Evolutionary conservation across 1,140 invertebrate genomes (phyloP), one percentile per base, ranked within the genome.

Genomic region (Anoplolepis gracilipes): DNA sequence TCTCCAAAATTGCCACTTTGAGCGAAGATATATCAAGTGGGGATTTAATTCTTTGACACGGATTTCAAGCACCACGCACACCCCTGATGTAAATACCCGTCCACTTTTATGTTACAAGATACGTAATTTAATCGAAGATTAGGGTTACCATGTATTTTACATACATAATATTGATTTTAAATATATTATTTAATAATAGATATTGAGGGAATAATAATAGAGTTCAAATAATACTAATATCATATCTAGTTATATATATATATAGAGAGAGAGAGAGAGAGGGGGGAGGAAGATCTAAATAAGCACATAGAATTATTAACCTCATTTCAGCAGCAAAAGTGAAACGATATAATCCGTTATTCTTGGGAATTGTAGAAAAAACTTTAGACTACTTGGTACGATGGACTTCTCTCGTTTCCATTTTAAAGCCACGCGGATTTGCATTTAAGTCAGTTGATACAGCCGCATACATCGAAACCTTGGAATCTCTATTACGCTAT

Each of bases 351-450:
- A 82, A 82, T 82, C 67, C 67, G 78, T 82, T 82, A 73, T 82
- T 73, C 67, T 82, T 82, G 78, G 67, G 46, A 82, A 82, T 82
- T 82, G 78, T 53, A 72, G 67, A 72, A 73, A 81, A 55, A 82
- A 59, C 25, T 22, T 30, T 16, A 33, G 11, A 30, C 25, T 28
- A 73, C 36, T 55, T 72, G 53, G 22, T 16, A 25, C 46, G 46
- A 82, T 82, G 78, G 78, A 82, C 39, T 82, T 82, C 53, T 22
- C 78, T 82, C 67, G 67, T 73, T 82, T 57, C 28, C 53, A 82
- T 57, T 82, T 82, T 82, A 59, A 82, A 82, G 36, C 67, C 28
- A 69, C 62, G 46, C 39, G 78, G 67, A 82, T 82, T 82, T 82
- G 67, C 78, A 82, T 82, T 82, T 82, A 82, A 73, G 78, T 82